These are phyloP conservation scores for Aphidius gifuensis DNA, from an alignment of 1,140 invertebrate species.

Conservation along the genomic window DNA sequence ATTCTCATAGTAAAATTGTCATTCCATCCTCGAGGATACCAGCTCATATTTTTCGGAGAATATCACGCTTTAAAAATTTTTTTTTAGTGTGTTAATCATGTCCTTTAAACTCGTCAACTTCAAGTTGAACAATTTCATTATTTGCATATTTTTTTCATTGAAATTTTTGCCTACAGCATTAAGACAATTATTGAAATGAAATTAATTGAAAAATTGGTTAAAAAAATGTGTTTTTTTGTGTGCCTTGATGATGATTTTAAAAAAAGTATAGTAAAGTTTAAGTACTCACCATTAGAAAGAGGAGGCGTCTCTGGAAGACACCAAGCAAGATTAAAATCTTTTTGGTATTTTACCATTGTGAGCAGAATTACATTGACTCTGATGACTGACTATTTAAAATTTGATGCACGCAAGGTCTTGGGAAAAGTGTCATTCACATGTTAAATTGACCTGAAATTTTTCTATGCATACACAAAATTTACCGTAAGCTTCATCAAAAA, in stretches of 20 bases:
- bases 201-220: too few relatives aligned
- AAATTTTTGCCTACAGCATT: too few relatives aligned
- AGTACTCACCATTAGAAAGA: not conserved
- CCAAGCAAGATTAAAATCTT: slow-evolving; percentile 40
- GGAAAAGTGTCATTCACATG: slow-evolving; percentile 37
- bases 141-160: not conserved
- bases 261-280: too few relatives aligned
- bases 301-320: slow-evolving; percentile 34
- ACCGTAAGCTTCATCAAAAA: too few relatives aligned
- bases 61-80: slow-evolving; percentile 11
- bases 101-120: not conserved
- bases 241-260: too few relatives aligned
- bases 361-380: slow-evolving; percentile 49
- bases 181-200: too few relatives aligned
- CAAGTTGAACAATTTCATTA: not conserved
- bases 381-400: slow-evolving; percentile 21
- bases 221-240: too few relatives aligned
- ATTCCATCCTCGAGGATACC: slow-evolving; percentile 20
- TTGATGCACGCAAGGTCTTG: slow-evolving; percentile 38
- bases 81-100: not conserved
- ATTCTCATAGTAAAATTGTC: slow-evolving; percentile 30
- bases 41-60: slow-evolving; percentile 22
- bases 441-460: slow-evolving; percentile 30
- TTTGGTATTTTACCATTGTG: slow-evolving; percentile 32
- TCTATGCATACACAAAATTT: slow-evolving; percentile 26